Evolutionary conservation across 2,113 vertebrate species (phyloP).

Genomic region (Butorides virescens): DNA sequence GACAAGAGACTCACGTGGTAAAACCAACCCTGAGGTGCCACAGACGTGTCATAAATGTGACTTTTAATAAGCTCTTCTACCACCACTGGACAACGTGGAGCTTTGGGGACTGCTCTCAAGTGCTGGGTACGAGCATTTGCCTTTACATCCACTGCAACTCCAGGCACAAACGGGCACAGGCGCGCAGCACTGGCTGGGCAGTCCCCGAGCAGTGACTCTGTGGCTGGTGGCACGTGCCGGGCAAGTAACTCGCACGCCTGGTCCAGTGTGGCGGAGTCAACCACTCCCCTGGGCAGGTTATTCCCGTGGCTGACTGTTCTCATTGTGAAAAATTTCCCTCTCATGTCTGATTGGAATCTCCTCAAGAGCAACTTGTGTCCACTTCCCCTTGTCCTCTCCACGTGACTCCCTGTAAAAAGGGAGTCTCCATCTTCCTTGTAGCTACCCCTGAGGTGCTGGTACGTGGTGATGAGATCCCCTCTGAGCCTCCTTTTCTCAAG

Average conservation of each 20-base stretch:
- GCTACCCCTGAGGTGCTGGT: no score
- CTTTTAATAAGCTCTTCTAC: neutral
- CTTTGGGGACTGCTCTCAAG: neutral
- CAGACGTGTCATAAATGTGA: neutral
- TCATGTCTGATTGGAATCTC: no score
- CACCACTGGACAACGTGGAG: rapidly evolving
- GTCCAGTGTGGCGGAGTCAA: no score
- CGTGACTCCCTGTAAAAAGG: no score
- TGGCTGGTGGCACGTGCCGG: rapidly evolving
- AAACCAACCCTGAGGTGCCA: neutral
- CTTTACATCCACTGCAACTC: neutral
- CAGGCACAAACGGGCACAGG: rapidly evolving
- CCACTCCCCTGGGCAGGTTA: no score
- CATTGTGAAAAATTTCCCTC: no score
- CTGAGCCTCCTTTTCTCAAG: no score
- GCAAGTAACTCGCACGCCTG: neutral
- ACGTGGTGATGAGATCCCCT: no score
- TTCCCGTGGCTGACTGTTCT: no score
- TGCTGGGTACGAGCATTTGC: rapidly evolving
- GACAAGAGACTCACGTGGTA: neutral
- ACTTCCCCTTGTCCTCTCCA: no score
- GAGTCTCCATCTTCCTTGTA: no score
- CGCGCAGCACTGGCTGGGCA: neutral
- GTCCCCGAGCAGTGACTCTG: rapidly evolving
- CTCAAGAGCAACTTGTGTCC: no score